Evolutionary conservation across 2,888 invertebrate species (phyloP).

Genomic region (Aleiodes alternator): DNA sequence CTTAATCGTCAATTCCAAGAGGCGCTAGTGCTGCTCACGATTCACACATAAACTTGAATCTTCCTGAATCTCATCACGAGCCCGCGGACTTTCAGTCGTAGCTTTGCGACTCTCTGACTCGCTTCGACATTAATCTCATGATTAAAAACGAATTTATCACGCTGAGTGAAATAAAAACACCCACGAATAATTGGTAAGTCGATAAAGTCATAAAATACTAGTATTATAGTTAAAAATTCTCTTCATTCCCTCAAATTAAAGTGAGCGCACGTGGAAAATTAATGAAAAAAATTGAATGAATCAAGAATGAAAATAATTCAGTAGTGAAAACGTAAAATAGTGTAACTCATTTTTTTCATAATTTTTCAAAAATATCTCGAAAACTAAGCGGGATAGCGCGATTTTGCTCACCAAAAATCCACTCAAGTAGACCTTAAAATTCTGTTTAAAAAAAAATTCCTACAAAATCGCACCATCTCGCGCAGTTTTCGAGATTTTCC

Average conservation of each 20-base stretch:
- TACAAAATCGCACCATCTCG: too few species aligned
- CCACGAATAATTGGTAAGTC: constrained; percentile 12
- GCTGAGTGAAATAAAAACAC: constrained; percentile 15
- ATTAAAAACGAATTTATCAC: constrained; percentile 21
- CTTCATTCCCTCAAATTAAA: too few species aligned
- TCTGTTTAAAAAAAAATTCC: too few species aligned
- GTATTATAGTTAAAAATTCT: too few species aligned
- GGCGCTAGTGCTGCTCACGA: constrained; percentile 16
- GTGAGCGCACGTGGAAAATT: too few species aligned
- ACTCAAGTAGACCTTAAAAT: too few species aligned
- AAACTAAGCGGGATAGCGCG: too few species aligned
- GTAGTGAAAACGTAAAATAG: neutral
- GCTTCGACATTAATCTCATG: constrained; percentile 29
- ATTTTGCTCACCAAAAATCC: too few species aligned
- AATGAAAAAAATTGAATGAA: neutral
- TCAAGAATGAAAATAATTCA: neutral
- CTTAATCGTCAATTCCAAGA: neutral
- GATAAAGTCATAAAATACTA: neutral
- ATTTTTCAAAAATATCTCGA: too few species aligned
- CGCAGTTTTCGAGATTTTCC: too few species aligned
- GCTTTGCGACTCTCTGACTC: constrained; percentile 24
- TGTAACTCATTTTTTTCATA: too few species aligned
- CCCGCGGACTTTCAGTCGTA: constrained; percentile 41
- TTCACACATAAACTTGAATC: constrained; percentile 30
- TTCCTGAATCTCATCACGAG: constrained; percentile 1